Evolutionary conservation across 2,797 vertebrate species (phyloP).

Genomic region (Selene dorsalis): DNA sequence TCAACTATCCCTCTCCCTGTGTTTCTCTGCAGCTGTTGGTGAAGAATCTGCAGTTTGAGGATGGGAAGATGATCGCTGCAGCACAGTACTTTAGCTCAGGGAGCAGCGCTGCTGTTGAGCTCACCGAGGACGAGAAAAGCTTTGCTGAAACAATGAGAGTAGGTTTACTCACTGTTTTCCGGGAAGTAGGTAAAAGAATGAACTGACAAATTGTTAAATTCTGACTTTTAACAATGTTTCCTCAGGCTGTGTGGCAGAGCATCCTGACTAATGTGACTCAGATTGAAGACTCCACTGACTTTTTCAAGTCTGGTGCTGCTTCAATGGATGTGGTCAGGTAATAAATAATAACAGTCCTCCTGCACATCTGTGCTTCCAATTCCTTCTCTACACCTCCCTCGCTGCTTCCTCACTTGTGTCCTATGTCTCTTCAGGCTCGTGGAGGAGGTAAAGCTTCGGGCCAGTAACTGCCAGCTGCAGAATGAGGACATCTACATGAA

Average conservation of each 20-base stretch:
- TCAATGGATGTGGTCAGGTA: slow-evolving; percentile 94
- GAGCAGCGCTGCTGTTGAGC: slow-evolving; percentile 82
- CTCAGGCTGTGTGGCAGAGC: slow-evolving; percentile 87
- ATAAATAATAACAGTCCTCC: background rate
- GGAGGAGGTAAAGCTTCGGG: slow-evolving; percentile 89
- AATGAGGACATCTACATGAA: slow-evolving; percentile 94
- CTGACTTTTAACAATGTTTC: slow-evolving; percentile 7
- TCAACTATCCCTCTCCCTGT: background rate
- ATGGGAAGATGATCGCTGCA: slow-evolving; percentile 90
- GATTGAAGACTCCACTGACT: slow-evolving; percentile 89
- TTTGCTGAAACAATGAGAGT: slow-evolving; percentile 87
- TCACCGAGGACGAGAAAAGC: slow-evolving; percentile 85
- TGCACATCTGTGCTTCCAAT: background rate
- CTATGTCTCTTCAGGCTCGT: slow-evolving; percentile 81
- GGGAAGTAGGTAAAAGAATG: background rate
- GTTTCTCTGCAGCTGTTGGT: slow-evolving; percentile 84
- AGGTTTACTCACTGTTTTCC: background rate
- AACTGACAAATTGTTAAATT: no score
- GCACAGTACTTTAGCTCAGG: slow-evolving; percentile 85
- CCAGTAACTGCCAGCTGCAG: slow-evolving; percentile 85
- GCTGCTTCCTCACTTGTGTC: background rate
- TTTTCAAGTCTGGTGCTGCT: slow-evolving; percentile 91
- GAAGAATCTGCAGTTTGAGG: slow-evolving; percentile 89
- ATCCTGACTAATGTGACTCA: slow-evolving; percentile 85
- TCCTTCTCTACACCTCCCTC: background rate